Percentiles rank a stretch among this genome's conserved stretches.
Evolutionary conservation across 2,113 vertebrate genomes (phyloP).

Genomic region (Sturnira hondurensis): DNA sequence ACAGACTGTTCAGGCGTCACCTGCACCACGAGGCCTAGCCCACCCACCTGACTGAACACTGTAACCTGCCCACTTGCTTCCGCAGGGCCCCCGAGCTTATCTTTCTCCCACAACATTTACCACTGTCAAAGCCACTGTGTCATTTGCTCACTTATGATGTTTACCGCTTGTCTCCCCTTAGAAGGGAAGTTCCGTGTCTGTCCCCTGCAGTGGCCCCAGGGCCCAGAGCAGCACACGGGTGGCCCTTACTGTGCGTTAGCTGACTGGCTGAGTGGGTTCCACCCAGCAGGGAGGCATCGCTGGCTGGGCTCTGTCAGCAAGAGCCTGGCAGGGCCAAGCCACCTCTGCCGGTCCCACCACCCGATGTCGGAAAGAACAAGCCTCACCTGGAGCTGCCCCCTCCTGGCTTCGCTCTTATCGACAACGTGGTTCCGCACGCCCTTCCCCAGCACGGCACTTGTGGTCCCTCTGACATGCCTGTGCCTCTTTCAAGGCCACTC

Average conservation of each 20-base stretch:
- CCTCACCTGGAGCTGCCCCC: not conserved
- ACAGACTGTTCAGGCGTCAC: not conserved
- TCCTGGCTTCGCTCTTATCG: not conserved
- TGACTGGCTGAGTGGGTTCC: not conserved
- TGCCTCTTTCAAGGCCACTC: too few relatives aligned
- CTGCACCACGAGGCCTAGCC: not conserved
- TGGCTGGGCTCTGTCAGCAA: not conserved
- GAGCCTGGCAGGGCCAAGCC: not conserved
- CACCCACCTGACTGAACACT: not conserved
- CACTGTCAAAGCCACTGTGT: not conserved
- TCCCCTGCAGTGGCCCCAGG: not conserved
- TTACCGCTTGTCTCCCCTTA: not conserved
- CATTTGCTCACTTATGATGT: not conserved
- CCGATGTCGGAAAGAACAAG: not conserved
- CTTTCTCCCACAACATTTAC: not conserved
- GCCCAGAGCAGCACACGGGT: not conserved
- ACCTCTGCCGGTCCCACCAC: not conserved
- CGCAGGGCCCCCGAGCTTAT: not conserved
- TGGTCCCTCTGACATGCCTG: not conserved
- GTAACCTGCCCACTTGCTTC: not conserved
- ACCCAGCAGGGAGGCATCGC: not conserved
- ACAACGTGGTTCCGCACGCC: accelerated
- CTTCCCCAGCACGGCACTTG: not conserved
- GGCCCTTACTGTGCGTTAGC: not conserved
- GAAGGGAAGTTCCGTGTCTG: not conserved